phyloP scores from a whole-genome alignment of 2,888 invertebrate species.

The Leptopilina myrica region DNA sequence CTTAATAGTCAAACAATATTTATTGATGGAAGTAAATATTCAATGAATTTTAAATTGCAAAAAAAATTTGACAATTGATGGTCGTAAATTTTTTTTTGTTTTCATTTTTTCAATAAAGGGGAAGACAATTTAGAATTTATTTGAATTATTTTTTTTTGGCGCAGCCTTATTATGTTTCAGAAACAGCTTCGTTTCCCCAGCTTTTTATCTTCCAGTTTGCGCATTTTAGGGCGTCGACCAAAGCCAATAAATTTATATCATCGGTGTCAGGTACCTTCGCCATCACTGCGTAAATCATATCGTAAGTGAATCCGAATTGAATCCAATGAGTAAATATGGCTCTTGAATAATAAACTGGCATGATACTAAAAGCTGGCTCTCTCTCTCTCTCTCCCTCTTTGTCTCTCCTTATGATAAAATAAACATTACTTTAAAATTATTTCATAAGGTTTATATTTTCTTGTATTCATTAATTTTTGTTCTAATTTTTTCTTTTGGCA shows the following conservation, averaged over 20 bases:
- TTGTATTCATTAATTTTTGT: too few relatives aligned
- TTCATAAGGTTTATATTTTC: too few relatives aligned
- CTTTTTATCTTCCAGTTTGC: slow-evolving; percentile 51
- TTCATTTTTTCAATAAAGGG: too few relatives aligned
- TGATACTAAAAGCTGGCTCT: not conserved
- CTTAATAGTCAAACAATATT: too few relatives aligned
- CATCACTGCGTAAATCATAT: slow-evolving; percentile 69
- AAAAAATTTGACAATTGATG: too few relatives aligned
- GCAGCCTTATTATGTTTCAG: slow-evolving; percentile 43
- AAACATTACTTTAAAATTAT: too few relatives aligned
- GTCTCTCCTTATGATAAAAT: too few relatives aligned
- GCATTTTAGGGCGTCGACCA: slow-evolving; percentile 66
- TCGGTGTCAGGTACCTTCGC: slow-evolving; percentile 65
- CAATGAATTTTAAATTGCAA: too few relatives aligned
- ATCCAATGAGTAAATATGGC: slow-evolving; percentile 76
- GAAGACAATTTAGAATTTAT: not conserved
- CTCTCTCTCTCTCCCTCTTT: not conserved
- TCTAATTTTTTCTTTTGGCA: too few relatives aligned
- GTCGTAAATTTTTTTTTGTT: too few relatives aligned
- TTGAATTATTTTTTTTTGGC: not conserved
- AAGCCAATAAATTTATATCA: slow-evolving; percentile 74
- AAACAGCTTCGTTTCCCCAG: not conserved
- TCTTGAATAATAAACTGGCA: slow-evolving; percentile 65
- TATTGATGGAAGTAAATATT: too few relatives aligned
- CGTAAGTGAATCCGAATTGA: slow-evolving; percentile 74